Evolutionary conservation across 1,140 invertebrate genomes (phyloP), one percentile per base, ranked within the genome.

Genomic region (Drosophila chauvacae): DNA sequence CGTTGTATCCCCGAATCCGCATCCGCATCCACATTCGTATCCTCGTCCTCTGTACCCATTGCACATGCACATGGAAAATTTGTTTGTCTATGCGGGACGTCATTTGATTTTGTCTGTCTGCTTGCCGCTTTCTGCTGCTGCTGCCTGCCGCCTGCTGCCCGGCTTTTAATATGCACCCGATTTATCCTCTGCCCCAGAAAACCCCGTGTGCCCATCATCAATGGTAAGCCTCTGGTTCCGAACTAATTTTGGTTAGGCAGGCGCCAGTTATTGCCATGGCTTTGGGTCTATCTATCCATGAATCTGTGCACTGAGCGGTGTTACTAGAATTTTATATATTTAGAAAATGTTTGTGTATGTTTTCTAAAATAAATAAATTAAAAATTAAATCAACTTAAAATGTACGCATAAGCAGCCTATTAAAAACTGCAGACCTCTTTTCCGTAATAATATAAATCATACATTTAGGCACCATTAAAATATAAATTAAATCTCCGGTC

Each of bases 251-350:
- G 63, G 69, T 76, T 69, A 62, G 51, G 51, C 72, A 77, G 77
- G 73, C 84, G 84, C 85, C 77, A 77, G 84, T 87, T 87, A 90
- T 87, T 87, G 80, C 77, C 77, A 80, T 84, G 77, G 55, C 45
- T 86, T 55, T 74, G 18, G 50, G 77, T 45, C 47, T 39, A 51
- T 51, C 30, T 37, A 44, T 37, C 62, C 48, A 26, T 44, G 18
- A 20, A 68, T 45, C 30, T 16, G 14, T 44, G 42, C 62, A 70
- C 66, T 70, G 37, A 55, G 48, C 18, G 20, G 20, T 26, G 35
- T n/a, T 10, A 6, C 13, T 7, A 11, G 9, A 4, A 39, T 39
- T 39, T 14, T 14, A 16, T 39, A 7, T 16, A 39, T 39, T 39
- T 28, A 42, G 42, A 3, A 33, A 7, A 33, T 7, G 11, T 33